Conservation (phyloP, 37 sponge, comb jelly and placozoan species). For the Hexactinellida sp. region DNA sequence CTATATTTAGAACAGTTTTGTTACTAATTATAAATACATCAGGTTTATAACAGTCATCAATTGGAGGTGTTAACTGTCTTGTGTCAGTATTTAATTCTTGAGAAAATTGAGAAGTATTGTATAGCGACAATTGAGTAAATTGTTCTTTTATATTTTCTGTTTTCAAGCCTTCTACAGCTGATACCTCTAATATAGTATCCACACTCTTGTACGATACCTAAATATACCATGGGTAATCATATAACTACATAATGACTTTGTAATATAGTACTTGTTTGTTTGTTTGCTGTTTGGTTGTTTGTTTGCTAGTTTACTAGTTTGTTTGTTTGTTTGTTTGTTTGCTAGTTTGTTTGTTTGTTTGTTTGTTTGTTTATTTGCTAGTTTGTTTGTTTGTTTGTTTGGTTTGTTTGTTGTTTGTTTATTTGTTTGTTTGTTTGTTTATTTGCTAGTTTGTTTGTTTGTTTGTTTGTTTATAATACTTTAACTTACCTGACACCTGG, state of each 20-base stretch:
- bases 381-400: too few relatives aligned
- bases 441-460: too few relatives aligned
- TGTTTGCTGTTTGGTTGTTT: too few relatives aligned
- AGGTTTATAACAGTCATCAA: not conserved
- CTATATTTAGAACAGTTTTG: slow-evolving; percentile 6
- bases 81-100: not conserved
- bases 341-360: too few relatives aligned
- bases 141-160: not conserved
- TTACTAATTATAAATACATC: not conserved
- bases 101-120: not conserved
- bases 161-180: not conserved
- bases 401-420: too few relatives aligned
- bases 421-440: too few relatives aligned
- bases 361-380: too few relatives aligned
- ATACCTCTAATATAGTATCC: not conserved
- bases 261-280: too few relatives aligned
- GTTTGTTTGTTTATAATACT: not conserved
- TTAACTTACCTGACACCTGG: not conserved
- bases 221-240: not conserved
- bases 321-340: too few relatives aligned
- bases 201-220: not conserved
- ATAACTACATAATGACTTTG: too few relatives aligned
- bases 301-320: too few relatives aligned
- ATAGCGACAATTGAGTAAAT: not conserved
- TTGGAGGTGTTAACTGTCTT: not conserved